phyloP scores from a whole-genome alignment of 2,797 vertebrate genomes.

The Lindbergichthys nudifrons region DNA sequence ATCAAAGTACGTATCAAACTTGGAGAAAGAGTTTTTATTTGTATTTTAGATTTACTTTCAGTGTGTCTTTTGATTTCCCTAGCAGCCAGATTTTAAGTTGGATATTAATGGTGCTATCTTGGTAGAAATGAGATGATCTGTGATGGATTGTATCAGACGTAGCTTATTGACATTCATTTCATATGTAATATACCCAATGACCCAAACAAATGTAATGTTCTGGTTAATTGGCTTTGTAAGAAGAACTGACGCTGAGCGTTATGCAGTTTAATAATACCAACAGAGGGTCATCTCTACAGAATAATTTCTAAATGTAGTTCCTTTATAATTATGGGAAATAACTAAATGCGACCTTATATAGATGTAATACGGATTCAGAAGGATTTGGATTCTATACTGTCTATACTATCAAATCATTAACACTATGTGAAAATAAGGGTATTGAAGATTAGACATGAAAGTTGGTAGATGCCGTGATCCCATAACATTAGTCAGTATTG shows the following conservation, averaged over 20 bases:
- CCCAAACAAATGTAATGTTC: background rate
- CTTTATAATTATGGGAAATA: background rate
- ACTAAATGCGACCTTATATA: background rate
- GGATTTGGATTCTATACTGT: background rate
- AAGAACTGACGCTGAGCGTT: background rate
- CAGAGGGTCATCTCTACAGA: background rate
- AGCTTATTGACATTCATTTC: background rate
- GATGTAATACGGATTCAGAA: background rate
- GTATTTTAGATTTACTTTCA: background rate
- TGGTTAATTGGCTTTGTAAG: background rate
- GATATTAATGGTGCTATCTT: background rate
- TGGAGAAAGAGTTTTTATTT: background rate
- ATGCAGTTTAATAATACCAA: background rate
- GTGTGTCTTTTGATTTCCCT: too few species aligned
- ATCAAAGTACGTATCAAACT: background rate
- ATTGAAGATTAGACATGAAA: background rate
- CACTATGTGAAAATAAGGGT: background rate
- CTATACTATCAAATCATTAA: background rate
- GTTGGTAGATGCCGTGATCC: background rate
- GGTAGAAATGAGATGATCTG: background rate
- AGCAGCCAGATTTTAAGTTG: background rate
- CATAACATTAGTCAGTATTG: slow-evolving; percentile 6
- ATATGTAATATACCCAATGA: background rate
- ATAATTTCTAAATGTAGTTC: background rate
- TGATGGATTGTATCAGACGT: background rate